Percentiles rank a stretch among this genome's conserved stretches.
Conservation (phyloP, 2,113 vertebrate genomes). For the Prionailurus bengalensis region DNA sequence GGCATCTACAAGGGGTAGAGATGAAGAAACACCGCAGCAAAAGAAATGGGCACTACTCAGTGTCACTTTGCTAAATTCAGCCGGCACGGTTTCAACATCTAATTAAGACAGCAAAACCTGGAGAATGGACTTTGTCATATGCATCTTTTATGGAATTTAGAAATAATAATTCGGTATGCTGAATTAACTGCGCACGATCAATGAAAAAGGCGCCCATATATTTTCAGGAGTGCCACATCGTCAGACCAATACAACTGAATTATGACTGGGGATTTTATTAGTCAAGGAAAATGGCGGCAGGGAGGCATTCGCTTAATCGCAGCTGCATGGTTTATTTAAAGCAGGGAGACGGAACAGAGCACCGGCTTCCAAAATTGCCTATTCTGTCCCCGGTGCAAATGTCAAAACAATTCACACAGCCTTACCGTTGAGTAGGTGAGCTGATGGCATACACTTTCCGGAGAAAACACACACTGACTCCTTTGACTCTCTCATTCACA, state of each 20-base stretch:
- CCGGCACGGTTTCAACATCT: background rate
- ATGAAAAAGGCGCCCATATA: background rate
- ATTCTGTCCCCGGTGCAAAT: background rate
- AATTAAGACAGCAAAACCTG: background rate
- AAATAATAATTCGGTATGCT: background rate
- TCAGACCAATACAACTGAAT: background rate
- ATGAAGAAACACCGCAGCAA: background rate
- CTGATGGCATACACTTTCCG: rapidly evolving
- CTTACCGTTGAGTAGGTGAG: rapidly evolving
- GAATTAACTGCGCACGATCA: background rate
- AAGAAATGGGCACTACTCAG: background rate
- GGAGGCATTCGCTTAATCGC: background rate
- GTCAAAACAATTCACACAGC: background rate
- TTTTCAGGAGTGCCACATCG: background rate
- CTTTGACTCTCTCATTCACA: rapidly evolving
- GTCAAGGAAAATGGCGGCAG: background rate
- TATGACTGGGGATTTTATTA: background rate
- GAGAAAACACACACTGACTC: background rate
- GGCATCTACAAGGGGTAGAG: background rate
- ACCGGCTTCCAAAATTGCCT: background rate
- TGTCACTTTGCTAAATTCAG: background rate
- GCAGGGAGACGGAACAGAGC: background rate
- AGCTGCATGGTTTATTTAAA: background rate
- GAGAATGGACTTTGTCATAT: background rate
- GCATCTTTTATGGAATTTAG: background rate